A percentile compares a stretch with the other conserved stretches of the same genome.
phyloP scores from a whole-genome alignment of 1,140 invertebrate genomes.

The Cydia amplana region DNA sequence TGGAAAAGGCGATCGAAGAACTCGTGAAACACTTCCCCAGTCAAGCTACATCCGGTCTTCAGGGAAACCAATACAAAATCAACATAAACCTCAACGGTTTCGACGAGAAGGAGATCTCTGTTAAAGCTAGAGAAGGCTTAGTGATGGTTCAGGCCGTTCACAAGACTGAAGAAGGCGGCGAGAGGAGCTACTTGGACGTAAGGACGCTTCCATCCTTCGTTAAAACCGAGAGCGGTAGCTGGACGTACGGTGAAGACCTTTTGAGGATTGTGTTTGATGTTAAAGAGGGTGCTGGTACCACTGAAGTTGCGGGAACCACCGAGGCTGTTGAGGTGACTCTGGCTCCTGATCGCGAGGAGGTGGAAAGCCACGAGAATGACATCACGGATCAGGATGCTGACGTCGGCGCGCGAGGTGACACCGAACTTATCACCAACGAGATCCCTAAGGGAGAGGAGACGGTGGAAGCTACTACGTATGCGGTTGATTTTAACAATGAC shows the following conservation, averaged over 20 bases:
- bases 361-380: conserved; percentile 30
- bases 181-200: conserved; percentile 46
- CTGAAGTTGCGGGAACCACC: conserved; percentile 31
- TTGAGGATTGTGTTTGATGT: conserved; percentile 57
- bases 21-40: conserved; percentile 44
- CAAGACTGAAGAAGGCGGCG: conserved; percentile 35
- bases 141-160: conserved; percentile 54
- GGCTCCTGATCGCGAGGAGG: conserved; percentile 45
- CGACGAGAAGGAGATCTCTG: conserved; percentile 51
- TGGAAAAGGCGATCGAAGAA: conserved; percentile 44
- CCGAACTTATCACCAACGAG: conserved; percentile 42
- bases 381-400: conserved; percentile 41
- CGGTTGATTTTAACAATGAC: conserved; percentile 53
- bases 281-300: conserved; percentile 33
- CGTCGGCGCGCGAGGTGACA: conserved; percentile 40
- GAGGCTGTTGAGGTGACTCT: conserved; percentile 22
- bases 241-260: conserved; percentile 50
- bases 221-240: conserved; percentile 48
- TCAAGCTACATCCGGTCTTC: conserved; percentile 40
- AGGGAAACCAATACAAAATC: conserved; percentile 49
- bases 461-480: conserved; percentile 56
- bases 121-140: conserved; percentile 50
- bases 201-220: conserved; percentile 45
- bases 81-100: conserved; percentile 44
- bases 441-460: conserved; percentile 33